Percentiles rank a stretch among this genome's conserved stretches.
Evolutionary conservation across 2,113 vertebrate species (phyloP).

Genomic region (Todiramphus chloris): DNA sequence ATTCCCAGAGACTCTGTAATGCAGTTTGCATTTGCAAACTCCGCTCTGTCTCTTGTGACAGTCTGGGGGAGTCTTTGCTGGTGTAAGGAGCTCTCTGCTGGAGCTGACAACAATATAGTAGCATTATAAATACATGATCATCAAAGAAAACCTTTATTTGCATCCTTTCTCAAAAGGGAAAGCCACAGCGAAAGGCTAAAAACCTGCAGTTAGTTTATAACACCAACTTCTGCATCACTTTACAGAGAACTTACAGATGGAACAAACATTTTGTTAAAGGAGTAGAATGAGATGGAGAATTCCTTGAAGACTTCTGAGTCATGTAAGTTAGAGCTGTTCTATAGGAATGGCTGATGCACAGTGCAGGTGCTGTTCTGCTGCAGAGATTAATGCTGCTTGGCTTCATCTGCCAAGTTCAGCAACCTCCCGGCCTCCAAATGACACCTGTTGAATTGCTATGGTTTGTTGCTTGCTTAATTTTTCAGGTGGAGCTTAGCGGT

Average conservation of each 20-base stretch:
- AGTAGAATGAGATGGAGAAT: background rate
- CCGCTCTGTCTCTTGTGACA: background rate
- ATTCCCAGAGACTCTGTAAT: background rate
- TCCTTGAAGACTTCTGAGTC: background rate
- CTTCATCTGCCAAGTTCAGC: background rate
- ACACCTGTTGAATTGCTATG: background rate
- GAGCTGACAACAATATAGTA: background rate
- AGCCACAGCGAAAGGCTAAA: background rate
- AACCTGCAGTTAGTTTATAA: background rate
- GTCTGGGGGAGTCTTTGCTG: background rate
- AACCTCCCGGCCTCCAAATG: background rate
- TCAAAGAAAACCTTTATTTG: background rate
- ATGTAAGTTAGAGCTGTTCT: background rate
- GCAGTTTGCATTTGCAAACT: background rate
- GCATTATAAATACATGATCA: background rate
- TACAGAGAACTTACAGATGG: background rate
- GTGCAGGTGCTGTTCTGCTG: background rate
- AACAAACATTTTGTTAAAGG: background rate
- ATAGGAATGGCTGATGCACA: background rate
- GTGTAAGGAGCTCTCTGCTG: background rate
- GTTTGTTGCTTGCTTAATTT: background rate
- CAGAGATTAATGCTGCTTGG: background rate
- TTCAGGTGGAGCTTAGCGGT: background rate
- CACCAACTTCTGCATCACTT: background rate
- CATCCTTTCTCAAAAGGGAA: background rate